A percentile compares a stretch with the other conserved stretches of the same genome.
These are phyloP conservation scores for Halictus ligatus DNA, from an alignment of 2,888 invertebrate species.

Conservation along the genomic window DNA sequence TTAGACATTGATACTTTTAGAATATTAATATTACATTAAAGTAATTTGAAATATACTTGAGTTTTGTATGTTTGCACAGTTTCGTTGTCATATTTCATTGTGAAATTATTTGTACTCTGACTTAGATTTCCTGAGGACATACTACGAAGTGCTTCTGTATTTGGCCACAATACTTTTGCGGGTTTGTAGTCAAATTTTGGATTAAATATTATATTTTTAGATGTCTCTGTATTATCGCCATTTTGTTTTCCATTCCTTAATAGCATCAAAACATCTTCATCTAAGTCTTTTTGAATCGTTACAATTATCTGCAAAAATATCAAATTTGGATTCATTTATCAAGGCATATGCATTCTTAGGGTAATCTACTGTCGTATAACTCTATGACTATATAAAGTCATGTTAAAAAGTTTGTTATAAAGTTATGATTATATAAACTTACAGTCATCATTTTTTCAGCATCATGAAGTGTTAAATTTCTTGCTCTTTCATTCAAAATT, in stretches of 20 bases:
- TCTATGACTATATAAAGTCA: no score
- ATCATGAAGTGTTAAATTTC: conserved; percentile 85
- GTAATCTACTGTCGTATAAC: no score
- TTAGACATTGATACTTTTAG: background rate
- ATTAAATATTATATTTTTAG: conserved; percentile 69
- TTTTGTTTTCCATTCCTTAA: conserved; percentile 60
- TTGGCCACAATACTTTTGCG: conserved; percentile 74
- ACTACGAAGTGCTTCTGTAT: conserved; percentile 73
- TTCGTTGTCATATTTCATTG: conserved; percentile 73
- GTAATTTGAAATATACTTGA: conserved; percentile 62
- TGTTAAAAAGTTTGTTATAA: no score
- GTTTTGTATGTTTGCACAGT: conserved; percentile 50
- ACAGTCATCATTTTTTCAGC: conserved; percentile 87
- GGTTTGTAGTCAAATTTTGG: conserved; percentile 73
- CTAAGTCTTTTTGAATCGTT: conserved; percentile 56
- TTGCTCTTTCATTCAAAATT: conserved; percentile 87
- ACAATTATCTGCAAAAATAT: conserved; percentile 44
- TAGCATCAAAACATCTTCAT: conserved; percentile 72
- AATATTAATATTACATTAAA: conserved; percentile 2
- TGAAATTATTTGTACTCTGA: conserved; percentile 73
- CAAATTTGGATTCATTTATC: background rate
- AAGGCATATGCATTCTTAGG: background rate
- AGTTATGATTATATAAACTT: conserved; percentile 36
- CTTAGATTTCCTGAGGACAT: conserved; percentile 70
- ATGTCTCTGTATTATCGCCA: conserved; percentile 30